Evolutionary conservation across 2,888 invertebrate genomes (phyloP), one percentile per base, ranked within the genome.

Genomic region (Phengaris alcon): DNA sequence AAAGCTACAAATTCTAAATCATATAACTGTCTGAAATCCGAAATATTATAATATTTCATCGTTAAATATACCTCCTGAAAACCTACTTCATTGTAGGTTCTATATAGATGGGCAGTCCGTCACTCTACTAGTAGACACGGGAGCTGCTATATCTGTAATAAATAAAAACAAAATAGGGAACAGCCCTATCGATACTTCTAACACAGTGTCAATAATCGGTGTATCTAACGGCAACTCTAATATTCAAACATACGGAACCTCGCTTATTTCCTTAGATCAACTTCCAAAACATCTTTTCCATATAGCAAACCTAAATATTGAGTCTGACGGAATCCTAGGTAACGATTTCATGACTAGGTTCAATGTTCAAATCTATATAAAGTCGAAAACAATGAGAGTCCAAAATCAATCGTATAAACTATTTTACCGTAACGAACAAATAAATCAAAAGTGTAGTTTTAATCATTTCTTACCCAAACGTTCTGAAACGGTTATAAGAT

Each of bases 261-360:
- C 80, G n/a, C 54, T 78, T 44, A 73, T 82, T 75, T 80, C 80
- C 8, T 74, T 82, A 74, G 80, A 82, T 52, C 68, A 78, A 9
- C 78, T 82, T 51, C 78, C 81, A 9, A 79, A 81, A 74, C 76
- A 77, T 73, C 80, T 82, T 75, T 82, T 82, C 51, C 80, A 82
- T 68, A 75, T 82, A 8, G 80, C 80, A 0, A 76, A 83, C 59
- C 51, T 81, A 13, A 82, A 82, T 74, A 82, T 82, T 0, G 68
- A 69, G 69, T 76, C 80, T 44, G 81, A 82, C 72, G 81, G 82
- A 64, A 82, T 83, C 12, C 13, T 82, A 76, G 82, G 82, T 10
- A 83, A 82, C 55, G 82, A 84, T 73, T 83, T 83, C 68, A 82
- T 83, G 82, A 74, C 78, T 3, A 80, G 82, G 79, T 82, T 82